Base-by-base conservation (phyloP, 2,797 vertebrate genomes). In the Amblyopsis hoosieri region DNA sequence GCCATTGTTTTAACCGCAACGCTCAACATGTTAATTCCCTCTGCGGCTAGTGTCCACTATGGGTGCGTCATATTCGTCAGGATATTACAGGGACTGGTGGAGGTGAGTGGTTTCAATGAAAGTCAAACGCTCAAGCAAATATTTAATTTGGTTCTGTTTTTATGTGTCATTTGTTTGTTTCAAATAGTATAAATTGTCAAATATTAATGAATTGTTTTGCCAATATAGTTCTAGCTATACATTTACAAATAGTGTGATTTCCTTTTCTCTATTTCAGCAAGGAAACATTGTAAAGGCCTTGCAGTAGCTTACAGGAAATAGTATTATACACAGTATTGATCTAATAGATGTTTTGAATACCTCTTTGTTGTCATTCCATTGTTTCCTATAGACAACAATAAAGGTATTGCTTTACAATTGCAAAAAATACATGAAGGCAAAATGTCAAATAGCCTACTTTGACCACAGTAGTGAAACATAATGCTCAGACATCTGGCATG, bases 21-120 rank as follows among this genome's bases (percentile, higher is more conserved):
- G 11, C 90, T 99, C 81, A 99, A 99, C 86, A 98, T 99, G 97
- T 86, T 99, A 61, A 98, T 99, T 50, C 97, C 97, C 0, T 95
- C 96, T 0, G 97, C 97, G 60, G 97, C 97, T 49, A 90, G 94
- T 60, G 92, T 93, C 62, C 97, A 99, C 84, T 99, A 95, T 7
- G 97, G 97, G 12, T 97, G 94, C 46, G 97, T 99, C 81, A 96
- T 99, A 74, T 98, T 97, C 65, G 96, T 99, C 1, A 93, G 97
- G 86, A 97, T 99, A 90, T 77, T 99, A 74, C 97, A 99, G 86
- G 97, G 97, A 19, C 93, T 99, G 72, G 97, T 99, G 37, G 97
- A 99, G 95, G 97, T 98, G 93, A 69, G 92, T 53, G 29, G 42
- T 12, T 15, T 11, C 29, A 42, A 37, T 37, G 33, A 37, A 8